Conservation (phyloP, 2,888 invertebrate genomes). For the Agelastica alni region DNA sequence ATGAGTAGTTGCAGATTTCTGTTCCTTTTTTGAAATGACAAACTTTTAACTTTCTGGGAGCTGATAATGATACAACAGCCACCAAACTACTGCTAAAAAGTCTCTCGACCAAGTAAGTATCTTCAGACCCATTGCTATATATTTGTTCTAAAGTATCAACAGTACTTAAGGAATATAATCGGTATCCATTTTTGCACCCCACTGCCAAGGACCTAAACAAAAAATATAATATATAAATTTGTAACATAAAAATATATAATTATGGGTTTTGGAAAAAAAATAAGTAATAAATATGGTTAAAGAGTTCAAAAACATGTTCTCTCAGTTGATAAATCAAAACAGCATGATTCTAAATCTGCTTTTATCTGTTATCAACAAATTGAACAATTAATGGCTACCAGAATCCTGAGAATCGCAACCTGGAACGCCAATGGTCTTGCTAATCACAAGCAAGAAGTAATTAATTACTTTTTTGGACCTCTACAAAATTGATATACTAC, state of each 20-base stretch:
- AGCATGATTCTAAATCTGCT: background rate
- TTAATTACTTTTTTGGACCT: background rate
- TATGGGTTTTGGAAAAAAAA: too few species aligned
- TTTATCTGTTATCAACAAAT: background rate
- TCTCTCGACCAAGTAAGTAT: conserved; percentile 90
- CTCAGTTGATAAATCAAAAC: background rate
- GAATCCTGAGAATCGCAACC: background rate
- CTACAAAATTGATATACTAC: background rate
- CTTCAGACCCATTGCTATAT: conserved; percentile 82
- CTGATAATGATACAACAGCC: conserved; percentile 89
- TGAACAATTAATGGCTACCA: background rate
- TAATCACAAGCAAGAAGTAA: background rate
- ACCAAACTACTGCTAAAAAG: conserved; percentile 96
- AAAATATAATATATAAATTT: too few species aligned
- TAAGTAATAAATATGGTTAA: too few species aligned
- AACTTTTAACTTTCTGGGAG: conserved; percentile 90
- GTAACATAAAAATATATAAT: too few species aligned
- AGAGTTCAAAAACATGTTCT: background rate
- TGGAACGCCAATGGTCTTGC: background rate
- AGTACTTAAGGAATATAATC: conserved; percentile 81
- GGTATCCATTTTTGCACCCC: conserved; percentile 89
- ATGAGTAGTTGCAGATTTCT: conserved; percentile 96
- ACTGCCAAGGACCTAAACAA: conserved; percentile 82
- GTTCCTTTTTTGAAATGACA: conserved; percentile 98
- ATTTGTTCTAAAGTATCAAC: conserved; percentile 88